Conservation (phyloP, 2,797 vertebrate genomes). For the Novumbra hubbsi region DNA sequence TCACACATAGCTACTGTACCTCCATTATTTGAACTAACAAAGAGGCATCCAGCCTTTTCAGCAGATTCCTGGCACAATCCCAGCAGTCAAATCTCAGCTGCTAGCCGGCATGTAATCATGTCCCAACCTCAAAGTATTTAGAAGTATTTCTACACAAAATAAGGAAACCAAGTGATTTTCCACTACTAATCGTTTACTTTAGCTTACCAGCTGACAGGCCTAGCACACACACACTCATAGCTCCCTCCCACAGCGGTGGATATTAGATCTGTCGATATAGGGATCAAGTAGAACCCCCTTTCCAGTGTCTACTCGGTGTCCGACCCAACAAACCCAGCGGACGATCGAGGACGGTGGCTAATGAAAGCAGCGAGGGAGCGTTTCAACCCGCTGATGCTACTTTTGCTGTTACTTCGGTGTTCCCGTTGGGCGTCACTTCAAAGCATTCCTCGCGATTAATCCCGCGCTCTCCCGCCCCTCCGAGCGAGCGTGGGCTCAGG, state of each 20-base stretch:
- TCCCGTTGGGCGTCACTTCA: conserved; percentile 72
- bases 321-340: conserved; percentile 42
- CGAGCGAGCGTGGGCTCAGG: conserved; percentile 46
- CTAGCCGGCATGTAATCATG: conserved; percentile 76
- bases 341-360: conserved; percentile 41
- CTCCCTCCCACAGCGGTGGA: conserved; percentile 55
- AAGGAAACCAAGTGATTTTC: conserved; percentile 65
- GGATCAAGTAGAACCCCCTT: conserved; percentile 61
- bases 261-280: conserved; percentile 46
- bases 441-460: conserved; percentile 75
- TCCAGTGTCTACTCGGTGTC: conserved; percentile 52
- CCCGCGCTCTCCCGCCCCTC: conserved; percentile 63
- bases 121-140: conserved; percentile 74
- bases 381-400: conserved; percentile 51
- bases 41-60: conserved; percentile 71
- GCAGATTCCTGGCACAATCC: conserved; percentile 61
- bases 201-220: conserved; percentile 68
- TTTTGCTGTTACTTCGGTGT: conserved; percentile 61
- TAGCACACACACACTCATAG: conserved; percentile 40
- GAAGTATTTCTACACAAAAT: conserved; percentile 68
- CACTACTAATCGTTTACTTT: conserved; percentile 63
- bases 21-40: conserved; percentile 57
- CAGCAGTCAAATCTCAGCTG: conserved; percentile 65
- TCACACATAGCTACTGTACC: conserved; percentile 30
- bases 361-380: conserved; percentile 57